Evolutionary conservation across 30 jellyfish, hydroid and myxozoan genomes (phyloP), one percentile per base, ranked within the genome.

Genomic region (Chrysaora quinquecirrha): DNA sequence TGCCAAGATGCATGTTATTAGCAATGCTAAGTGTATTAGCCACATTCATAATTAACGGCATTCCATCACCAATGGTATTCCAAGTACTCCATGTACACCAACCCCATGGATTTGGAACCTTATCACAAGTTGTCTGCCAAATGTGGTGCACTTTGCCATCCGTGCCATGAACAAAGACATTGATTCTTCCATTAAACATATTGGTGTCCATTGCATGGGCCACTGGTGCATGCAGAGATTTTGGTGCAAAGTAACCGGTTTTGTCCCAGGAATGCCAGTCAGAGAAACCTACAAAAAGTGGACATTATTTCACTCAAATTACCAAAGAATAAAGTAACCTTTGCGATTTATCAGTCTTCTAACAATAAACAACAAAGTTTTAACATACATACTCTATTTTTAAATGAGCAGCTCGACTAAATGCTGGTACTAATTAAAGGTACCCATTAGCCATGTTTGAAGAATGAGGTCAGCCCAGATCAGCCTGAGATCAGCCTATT

Each of bases 31-130:
- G 50, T 16, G 96, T 76, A 34, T 83, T 87, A 0, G 93, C 87
- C 1, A 66, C 87, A 14, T 71, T 58, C 80, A 62, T 35, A 0
- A 65, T 83, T n/a, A 27, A 18, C 1, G 97, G 97, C 12, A 87
- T 49, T 27, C 54, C 64, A 11, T 73, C 85, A 30, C 95, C 96
- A 62, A 94, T 87, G 25, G 84, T 83, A 48, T 94, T 75, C 99
- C 99, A 94, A 0, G 91, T 71, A 38, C 99, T 87, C 99, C 99
- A 94, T 28, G 99, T 94, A 75, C 99, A 94, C 99, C 99, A 94
- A 10, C 99, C 99, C 99, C 99, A 94, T 1, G 99, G 99, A 73
- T 94, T 94, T 22, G 99, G 99, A 48, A 94, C 99, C 54, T 87
- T 87, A 91, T 94, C 99, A 83, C 99, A 94, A 1, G 99, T 94